Percentiles rank a stretch among this genome's conserved stretches.
Conservation (phyloP, 2,797 vertebrate species). For the Acanthornis magna region DNA sequence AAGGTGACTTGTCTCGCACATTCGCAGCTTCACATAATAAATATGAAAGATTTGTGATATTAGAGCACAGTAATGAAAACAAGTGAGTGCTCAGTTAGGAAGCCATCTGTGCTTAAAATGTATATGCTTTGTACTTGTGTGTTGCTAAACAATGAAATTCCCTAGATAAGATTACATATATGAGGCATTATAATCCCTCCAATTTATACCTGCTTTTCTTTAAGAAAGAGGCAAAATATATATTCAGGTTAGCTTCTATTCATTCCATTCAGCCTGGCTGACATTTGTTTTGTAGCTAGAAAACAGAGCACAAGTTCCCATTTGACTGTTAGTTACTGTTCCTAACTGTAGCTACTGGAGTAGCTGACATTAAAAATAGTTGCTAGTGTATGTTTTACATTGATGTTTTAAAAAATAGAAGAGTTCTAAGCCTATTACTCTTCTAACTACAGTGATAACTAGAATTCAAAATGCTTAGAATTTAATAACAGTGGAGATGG, state of each 20-base stretch:
- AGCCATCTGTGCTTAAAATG: slow-evolving; percentile 65
- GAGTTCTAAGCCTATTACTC: not conserved
- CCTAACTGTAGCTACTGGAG: not conserved
- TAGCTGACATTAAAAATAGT: not conserved
- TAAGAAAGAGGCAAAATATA: not conserved
- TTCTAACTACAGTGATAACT: not conserved
- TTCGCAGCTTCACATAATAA: slow-evolving; percentile 50
- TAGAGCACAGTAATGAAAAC: slow-evolving; percentile 63
- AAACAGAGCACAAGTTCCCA: not conserved
- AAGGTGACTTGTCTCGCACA: slow-evolving; percentile 48
- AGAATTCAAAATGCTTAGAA: not conserved
- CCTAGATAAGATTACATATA: slow-evolving; percentile 29
- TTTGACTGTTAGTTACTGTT: not conserved
- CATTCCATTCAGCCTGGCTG: not conserved
- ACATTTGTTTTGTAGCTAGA: not conserved
- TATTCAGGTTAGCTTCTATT: not conserved
- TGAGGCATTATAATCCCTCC: not conserved
- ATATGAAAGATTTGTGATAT: slow-evolving; percentile 59
- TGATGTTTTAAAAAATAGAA: not conserved
- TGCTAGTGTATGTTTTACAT: not conserved
- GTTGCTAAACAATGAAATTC: slow-evolving; percentile 49
- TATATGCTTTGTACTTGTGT: slow-evolving; percentile 21
- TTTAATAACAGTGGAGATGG: not conserved
- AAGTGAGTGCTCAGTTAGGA: slow-evolving; percentile 57
- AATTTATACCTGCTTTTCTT: slow-evolving; percentile 10